Conservation (phyloP, 2,797 vertebrate genomes). For the Alosa sapidissima region DNA sequence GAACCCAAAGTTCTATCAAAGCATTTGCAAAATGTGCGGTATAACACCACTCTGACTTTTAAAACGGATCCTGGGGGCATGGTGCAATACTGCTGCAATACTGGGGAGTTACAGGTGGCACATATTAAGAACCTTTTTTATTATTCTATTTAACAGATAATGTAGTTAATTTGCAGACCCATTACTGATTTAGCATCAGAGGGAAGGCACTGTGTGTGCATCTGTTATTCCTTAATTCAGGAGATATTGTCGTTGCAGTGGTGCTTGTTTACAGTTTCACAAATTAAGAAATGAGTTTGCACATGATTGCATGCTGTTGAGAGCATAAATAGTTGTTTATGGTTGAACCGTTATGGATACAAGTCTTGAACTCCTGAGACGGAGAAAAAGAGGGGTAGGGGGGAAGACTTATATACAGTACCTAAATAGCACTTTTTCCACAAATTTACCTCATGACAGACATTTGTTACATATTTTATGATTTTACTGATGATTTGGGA, state of each 20-base stretch:
- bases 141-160: neutral
- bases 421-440: neutral
- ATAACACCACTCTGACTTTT: neutral
- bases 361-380: neutral
- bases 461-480: neutral
- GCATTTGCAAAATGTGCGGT: too few relatives aligned
- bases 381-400: neutral
- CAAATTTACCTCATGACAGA: neutral
- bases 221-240: neutral
- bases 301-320: neutral
- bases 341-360: neutral
- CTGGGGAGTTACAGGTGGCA: neutral
- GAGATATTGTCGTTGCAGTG: neutral
- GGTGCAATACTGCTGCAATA: neutral
- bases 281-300: neutral
- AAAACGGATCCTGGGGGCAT: neutral
- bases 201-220: neutral
- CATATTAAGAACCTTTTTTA: neutral
- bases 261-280: constrained; percentile 4
- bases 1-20: neutral
- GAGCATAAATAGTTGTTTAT: neutral
- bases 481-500: neutral
- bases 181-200: neutral
- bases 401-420: neutral
- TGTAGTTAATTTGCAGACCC: neutral